Percentiles rank a stretch among this genome's conserved stretches.
Conservation (phyloP, 2,888 invertebrate genomes). For the Phlogophora meticulosa region DNA sequence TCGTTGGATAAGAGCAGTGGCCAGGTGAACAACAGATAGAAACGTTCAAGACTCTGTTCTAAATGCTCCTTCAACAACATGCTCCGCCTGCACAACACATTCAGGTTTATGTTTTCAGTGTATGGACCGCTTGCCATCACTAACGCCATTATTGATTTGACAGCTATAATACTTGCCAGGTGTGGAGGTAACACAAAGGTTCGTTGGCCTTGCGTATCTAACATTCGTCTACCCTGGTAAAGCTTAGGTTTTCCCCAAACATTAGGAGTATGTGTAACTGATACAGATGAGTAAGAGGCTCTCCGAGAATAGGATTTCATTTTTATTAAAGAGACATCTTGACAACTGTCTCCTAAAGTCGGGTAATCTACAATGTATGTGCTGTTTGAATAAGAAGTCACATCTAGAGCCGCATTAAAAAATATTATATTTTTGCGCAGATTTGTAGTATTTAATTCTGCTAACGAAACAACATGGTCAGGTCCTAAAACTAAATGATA, state of each 20-base stretch:
- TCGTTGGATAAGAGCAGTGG: slow-evolving; percentile 82
- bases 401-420: slow-evolving; percentile 76
- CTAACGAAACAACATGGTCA: slow-evolving; percentile 23
- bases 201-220: slow-evolving; percentile 24
- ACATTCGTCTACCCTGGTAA: slow-evolving; percentile 4
- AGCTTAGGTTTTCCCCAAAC: slow-evolving; percentile 77
- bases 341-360: slow-evolving; percentile 63
- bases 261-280: slow-evolving; percentile 67
- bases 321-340: slow-evolving; percentile 65
- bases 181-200: slow-evolving; percentile 81
- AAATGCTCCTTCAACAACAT: slow-evolving; percentile 70
- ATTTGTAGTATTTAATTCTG: slow-evolving; percentile 71
- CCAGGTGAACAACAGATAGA: slow-evolving; percentile 80
- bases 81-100: slow-evolving; percentile 70
- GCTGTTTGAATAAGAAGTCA: slow-evolving; percentile 69
- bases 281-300: slow-evolving; percentile 51
- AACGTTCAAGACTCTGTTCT: slow-evolving; percentile 74
- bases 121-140: slow-evolving; percentile 51
- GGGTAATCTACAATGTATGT: slow-evolving; percentile 67
- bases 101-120: slow-evolving; percentile 63
- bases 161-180: slow-evolving; percentile 80
- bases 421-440: slow-evolving; percentile 77
- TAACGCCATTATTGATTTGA: slow-evolving; percentile 76
- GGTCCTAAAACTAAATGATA: slow-evolving; percentile 48
- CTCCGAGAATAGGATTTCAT: slow-evolving; percentile 82